Evolutionary conservation across 2,888 invertebrate genomes (phyloP), one percentile per base, ranked within the genome.

Genomic region (Frankliniella fusca): DNA sequence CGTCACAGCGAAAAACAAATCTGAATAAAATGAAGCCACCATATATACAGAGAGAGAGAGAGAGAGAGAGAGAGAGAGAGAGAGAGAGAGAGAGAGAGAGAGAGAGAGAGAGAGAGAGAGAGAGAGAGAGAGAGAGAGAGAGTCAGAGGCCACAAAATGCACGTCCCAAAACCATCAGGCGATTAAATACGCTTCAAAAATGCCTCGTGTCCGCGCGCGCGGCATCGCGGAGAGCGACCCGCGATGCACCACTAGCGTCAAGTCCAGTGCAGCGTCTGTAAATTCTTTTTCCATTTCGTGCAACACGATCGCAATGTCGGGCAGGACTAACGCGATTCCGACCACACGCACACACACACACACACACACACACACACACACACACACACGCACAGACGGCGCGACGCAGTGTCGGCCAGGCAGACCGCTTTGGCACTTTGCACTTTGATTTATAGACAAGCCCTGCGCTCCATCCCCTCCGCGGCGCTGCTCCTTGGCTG

Each of bases 381-480:
- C 12, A 1, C 15, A 12, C 18, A 0, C 38, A 12, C 20, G 70
- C 23, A 5, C 23, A n/a, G 23, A 27, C 70, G 27, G 27, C 70
- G 70, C 70, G 18, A 76, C 70, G 12, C 15, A 15, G 61, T 18
- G 61, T 18, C 61, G 61, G 61, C 70, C 70, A 27, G 70, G 70
- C 70, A 76, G 27, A 76, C 70, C 70, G 70, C 70, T 76, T 76
- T 76, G 70, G 70, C 70, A 76, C 70, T 76, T 76, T 76, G 70
- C 70, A 27, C 70, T 76, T 76, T 76, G 70, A 76, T 76, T 76
- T 76, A 76, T 76, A 27, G 70, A 76, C 70, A 76, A 27, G 10
- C 70, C n/a, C 70, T n/a, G 70, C 70, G 18, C 20, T 38, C 38
- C 38, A 38, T 54, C 20, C 54, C 70, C 70, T 76, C 27, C 70